These are phyloP conservation scores for Halcyon senegalensis DNA, from an alignment of 2,113 vertebrate genomes.

Conservation along the genomic window DNA sequence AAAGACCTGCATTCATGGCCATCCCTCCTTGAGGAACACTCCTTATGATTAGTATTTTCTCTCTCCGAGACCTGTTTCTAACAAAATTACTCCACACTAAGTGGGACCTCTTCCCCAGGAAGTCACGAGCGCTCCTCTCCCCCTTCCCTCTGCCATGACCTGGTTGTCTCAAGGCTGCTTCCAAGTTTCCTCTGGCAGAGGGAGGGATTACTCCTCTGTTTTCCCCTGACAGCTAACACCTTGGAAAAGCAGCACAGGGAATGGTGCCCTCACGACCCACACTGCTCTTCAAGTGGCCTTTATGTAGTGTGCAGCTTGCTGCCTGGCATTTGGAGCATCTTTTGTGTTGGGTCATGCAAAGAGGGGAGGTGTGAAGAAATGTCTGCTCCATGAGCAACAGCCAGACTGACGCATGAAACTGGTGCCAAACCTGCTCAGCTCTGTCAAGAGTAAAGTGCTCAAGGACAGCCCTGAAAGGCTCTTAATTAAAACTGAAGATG, in stretches of 20 bases:
- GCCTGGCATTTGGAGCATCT: background rate
- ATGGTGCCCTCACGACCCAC: background rate
- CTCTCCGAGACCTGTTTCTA: background rate
- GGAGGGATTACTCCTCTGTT: background rate
- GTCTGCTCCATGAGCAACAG: background rate
- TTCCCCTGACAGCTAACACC: background rate
- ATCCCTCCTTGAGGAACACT: background rate
- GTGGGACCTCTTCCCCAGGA: background rate
- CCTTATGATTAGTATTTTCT: background rate
- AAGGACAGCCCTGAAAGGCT: background rate
- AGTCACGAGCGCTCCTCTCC: accelerated
- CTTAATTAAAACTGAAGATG: background rate
- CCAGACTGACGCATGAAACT: background rate
- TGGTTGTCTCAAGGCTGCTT: background rate
- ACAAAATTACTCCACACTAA: background rate
- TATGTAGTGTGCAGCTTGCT: background rate
- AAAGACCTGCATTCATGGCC: accelerated
- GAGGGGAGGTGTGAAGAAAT: background rate
- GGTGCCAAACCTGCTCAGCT: background rate
- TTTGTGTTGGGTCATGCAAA: background rate
- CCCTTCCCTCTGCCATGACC: background rate
- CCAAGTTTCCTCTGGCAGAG: background rate
- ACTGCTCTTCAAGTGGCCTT: background rate
- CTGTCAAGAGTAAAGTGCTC: background rate
- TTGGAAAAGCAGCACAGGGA: background rate